Conservation (phyloP, 2,797 vertebrate genomes). For the Malacoctenus gilli region DNA sequence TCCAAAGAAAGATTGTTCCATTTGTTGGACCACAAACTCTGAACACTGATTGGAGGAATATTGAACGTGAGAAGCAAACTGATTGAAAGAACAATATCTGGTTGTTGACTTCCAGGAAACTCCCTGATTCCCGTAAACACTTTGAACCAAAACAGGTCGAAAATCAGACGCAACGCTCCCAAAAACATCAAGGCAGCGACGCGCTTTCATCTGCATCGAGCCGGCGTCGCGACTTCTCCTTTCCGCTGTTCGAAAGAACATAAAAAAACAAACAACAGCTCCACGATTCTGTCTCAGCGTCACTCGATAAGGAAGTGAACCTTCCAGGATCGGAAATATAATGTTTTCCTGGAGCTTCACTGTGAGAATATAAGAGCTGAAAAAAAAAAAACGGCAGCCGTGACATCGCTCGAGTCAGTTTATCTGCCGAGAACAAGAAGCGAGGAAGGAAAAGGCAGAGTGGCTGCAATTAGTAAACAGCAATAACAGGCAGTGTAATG, state of each 20-base stretch:
- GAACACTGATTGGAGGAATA: constrained; percentile 8
- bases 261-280: too few relatives aligned
- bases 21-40: too few relatives aligned
- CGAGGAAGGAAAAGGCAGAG: constrained; percentile 61
- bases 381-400: constrained; percentile 8
- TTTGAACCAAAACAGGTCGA: constrained; percentile 18
- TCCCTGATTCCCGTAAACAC: constrained; percentile 28
- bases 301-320: too few relatives aligned
- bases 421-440: constrained; percentile 23
- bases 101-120: constrained; percentile 43
- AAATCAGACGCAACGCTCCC: constrained; percentile 32
- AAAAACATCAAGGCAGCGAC: constrained; percentile 46
- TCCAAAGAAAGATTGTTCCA: too few relatives aligned
- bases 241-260: too few relatives aligned
- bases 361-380: not conserved
- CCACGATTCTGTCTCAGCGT: too few relatives aligned
- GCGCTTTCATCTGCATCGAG: constrained; percentile 45
- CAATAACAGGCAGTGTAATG: constrained; percentile 35
- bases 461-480: constrained; percentile 51
- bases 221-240: constrained; percentile 31
- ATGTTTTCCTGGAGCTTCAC: too few relatives aligned
- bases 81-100: constrained; percentile 32
- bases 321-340: too few relatives aligned
- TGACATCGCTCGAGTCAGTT: not conserved
- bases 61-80: constrained; percentile 12